phyloP scores from a whole-genome alignment of 2,797 vertebrate species.

The Diceros bicornis region DNA sequence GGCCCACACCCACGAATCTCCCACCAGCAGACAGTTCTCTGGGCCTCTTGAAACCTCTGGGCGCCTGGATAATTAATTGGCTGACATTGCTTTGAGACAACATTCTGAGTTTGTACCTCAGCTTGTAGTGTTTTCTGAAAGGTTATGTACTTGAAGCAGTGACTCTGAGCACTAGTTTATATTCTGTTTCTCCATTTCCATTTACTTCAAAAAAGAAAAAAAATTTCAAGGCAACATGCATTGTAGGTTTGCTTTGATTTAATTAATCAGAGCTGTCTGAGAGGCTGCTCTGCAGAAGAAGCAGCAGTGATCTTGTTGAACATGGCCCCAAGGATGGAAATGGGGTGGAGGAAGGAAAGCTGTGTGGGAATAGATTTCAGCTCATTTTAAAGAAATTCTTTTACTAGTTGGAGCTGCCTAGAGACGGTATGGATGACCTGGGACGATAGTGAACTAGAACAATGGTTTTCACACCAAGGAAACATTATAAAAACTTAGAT shows the following conservation, averaged over 20 bases:
- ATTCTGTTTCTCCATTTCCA: slow-evolving; percentile 12
- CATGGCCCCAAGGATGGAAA: neutral
- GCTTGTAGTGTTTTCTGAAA: neutral
- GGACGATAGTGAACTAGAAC: neutral
- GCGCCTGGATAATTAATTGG: neutral
- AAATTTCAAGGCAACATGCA: neutral
- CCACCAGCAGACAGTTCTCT: neutral
- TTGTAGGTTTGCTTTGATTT: slow-evolving; percentile 20
- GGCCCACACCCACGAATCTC: neutral
- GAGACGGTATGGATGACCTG: neutral
- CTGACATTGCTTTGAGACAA: neutral
- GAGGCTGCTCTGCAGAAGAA: neutral
- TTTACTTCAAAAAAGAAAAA: slow-evolving; percentile 1
- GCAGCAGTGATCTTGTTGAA: neutral
- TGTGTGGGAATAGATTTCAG: neutral
- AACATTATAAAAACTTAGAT: neutral
- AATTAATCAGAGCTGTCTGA: neutral
- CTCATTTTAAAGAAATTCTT: slow-evolving; percentile 40
- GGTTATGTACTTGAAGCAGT: neutral
- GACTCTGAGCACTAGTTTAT: slow-evolving; percentile 6
- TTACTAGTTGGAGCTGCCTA: neutral
- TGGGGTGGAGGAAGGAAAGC: neutral
- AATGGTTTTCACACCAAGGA: neutral
- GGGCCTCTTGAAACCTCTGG: neutral
- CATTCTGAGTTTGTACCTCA: neutral